These are phyloP conservation scores for Anadara kagoshimensis DNA, from an alignment of 1,140 invertebrate genomes.

Conservation along the genomic window DNA sequence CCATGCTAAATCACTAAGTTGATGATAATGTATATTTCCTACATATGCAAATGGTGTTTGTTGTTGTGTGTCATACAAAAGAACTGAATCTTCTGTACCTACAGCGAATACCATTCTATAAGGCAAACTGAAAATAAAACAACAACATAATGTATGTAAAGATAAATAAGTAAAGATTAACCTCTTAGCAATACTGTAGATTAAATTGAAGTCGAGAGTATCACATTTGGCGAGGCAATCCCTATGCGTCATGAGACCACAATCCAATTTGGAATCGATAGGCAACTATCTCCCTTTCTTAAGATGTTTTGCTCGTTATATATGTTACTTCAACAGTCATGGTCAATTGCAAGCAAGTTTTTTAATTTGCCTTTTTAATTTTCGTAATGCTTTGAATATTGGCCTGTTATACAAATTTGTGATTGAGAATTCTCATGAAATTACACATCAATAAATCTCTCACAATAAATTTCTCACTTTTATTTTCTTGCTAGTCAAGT, in stretches of 20 bases:
- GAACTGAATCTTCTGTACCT: conserved; percentile 88
- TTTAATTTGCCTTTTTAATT: not conserved
- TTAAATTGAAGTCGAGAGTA: conserved; percentile 85
- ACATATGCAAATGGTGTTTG: conserved; percentile 87
- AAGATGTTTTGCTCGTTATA: too few relatives aligned
- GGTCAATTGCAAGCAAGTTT: not conserved
- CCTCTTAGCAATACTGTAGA: conserved; percentile 79
- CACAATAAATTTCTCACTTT: too few relatives aligned
- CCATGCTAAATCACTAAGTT: conserved; percentile 94
- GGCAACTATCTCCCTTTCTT: too few relatives aligned
- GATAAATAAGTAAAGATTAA: conserved; percentile 1
- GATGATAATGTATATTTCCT: conserved; percentile 94
- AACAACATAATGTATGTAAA: not conserved
- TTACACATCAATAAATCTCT: too few relatives aligned
- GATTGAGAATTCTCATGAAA: too few relatives aligned
- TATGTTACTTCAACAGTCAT: conserved; percentile 62
- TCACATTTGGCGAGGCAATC: conserved; percentile 88
- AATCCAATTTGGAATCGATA: conserved; percentile 91
- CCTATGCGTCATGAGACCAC: conserved; percentile 89
- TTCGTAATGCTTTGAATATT: not conserved
- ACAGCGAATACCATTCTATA: conserved; percentile 93
- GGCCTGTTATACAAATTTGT: not conserved
- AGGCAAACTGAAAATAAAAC: conserved; percentile 78
- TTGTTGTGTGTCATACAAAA: conserved; percentile 95
- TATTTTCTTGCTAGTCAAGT: not conserved